Percentiles rank a stretch among this genome's conserved stretches.
Evolutionary conservation across 2,888 invertebrate genomes (phyloP).

Genomic region (Lithophane socia): DNA sequence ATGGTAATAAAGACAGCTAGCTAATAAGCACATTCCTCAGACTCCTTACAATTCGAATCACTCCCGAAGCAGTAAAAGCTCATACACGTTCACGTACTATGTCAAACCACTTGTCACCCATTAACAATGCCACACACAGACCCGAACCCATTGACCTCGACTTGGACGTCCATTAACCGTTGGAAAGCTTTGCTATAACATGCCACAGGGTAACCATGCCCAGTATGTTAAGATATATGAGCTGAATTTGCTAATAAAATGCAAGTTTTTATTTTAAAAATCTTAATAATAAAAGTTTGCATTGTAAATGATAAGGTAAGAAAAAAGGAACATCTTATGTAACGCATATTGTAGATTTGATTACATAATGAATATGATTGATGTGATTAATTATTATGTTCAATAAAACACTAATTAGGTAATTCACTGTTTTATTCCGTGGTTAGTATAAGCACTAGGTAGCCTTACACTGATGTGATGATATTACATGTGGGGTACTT

Average conservation of each 20-base stretch:
- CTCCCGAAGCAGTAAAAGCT: constrained; percentile 17
- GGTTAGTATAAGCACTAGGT: no score
- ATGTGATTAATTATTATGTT: no score
- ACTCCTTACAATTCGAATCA: constrained; percentile 24
- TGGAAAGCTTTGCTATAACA: constrained; percentile 37
- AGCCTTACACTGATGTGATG: no score
- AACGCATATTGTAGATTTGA: no score
- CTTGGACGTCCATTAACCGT: constrained; percentile 36
- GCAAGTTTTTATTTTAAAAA: neutral
- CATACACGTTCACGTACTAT: constrained; percentile 24
- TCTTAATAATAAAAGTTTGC: neutral
- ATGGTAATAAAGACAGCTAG: neutral
- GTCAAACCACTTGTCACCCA: constrained; percentile 47
- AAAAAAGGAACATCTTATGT: neutral
- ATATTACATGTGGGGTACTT: no score
- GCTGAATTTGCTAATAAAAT: neutral
- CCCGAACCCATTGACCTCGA: constrained; percentile 61
- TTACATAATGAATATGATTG: neutral
- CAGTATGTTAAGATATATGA: constrained; percentile 1
- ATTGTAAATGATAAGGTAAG: neutral
- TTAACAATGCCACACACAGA: constrained; percentile 51
- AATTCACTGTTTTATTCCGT: no score
- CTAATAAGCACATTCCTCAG: constrained; percentile 22
- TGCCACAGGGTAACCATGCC: constrained; percentile 22
- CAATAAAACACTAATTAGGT: no score